These are phyloP conservation scores for Tapirus terrestris DNA, from an alignment of 2,113 vertebrate species.

Conservation along the genomic window DNA sequence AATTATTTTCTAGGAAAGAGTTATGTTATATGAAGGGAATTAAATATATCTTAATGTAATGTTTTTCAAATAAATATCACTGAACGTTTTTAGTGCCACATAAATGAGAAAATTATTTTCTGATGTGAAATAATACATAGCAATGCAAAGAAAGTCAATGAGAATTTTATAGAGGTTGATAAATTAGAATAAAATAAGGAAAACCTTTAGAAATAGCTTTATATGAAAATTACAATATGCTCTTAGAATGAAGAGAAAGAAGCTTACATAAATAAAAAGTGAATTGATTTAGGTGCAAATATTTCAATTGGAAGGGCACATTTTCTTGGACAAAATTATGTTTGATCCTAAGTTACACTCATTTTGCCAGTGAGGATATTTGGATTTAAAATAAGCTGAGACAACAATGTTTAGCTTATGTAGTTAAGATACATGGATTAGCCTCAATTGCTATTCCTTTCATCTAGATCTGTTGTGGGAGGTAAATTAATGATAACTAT, in stretches of 20 bases:
- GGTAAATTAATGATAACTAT: not conserved
- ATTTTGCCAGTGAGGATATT: not conserved
- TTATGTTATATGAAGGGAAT: not conserved
- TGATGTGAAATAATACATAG: not conserved
- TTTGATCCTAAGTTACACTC: not conserved
- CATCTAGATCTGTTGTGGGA: not conserved
- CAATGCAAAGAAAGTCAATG: not conserved
- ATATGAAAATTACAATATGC: not conserved
- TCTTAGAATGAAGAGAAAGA: not conserved
- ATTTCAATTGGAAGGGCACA: not conserved
- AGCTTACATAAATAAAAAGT: not conserved
- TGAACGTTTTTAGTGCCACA: not conserved
- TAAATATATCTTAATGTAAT: slow-evolving; percentile 21
- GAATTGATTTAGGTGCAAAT: not conserved
- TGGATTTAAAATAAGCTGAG: not conserved
- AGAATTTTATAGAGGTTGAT: not conserved
- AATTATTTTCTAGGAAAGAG: not conserved
- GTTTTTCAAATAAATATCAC: slow-evolving; percentile 41
- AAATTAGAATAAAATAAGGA: not conserved
- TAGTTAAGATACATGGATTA: not conserved
- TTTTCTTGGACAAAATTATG: not conserved
- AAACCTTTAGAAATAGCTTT: not conserved
- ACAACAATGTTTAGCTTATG: not conserved
- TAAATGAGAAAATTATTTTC: slow-evolving; percentile 39
- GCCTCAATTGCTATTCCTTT: not conserved